A percentile compares a stretch with the other conserved stretches of the same genome.
These are phyloP conservation scores for Trichomalopsis sarcophagae DNA, from an alignment of 1,140 invertebrate genomes.

Conservation along the genomic window DNA sequence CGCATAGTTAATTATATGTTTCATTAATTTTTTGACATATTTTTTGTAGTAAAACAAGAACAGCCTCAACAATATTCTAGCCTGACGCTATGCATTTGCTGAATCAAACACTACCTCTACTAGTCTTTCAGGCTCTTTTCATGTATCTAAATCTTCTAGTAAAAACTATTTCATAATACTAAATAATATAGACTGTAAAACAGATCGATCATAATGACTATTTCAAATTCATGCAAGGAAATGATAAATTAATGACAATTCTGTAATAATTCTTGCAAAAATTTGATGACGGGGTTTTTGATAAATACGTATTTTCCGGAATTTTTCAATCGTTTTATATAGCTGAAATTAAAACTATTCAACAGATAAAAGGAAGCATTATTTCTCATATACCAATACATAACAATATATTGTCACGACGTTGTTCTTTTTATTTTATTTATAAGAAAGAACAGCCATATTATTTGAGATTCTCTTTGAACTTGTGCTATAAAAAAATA, in stretches of 20 bases:
- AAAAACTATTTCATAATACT: conserved; percentile 11
- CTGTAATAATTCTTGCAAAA: background rate
- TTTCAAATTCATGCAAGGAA: background rate
- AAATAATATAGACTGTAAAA: background rate
- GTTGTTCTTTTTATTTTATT: conserved; percentile 11
- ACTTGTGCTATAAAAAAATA: conserved; percentile 19
- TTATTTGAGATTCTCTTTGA: background rate
- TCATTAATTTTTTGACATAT: conserved; percentile 41
- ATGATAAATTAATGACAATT: background rate
- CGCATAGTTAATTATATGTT: conserved; percentile 38
- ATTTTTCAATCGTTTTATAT: background rate
- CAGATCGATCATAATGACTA: background rate
- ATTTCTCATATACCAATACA: background rate
- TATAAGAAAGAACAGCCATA: background rate
- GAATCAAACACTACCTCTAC: conserved; percentile 19
- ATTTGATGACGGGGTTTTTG: background rate
- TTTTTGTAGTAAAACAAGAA: conserved; percentile 38
- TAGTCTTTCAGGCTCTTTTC: conserved; percentile 10
- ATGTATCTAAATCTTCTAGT: background rate
- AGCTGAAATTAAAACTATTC: background rate
- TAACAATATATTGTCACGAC: conserved; percentile 34
- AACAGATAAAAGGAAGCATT: background rate
- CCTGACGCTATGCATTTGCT: conserved; percentile 40
- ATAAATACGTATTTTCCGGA: background rate
- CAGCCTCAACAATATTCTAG: conserved; percentile 59